A percentile compares a stretch with the other conserved stretches of the same genome.
Evolutionary conservation across 30 jellyfish, hydroid and myxozoan species (phyloP).

Genomic region (Morbakka virulenta): DNA sequence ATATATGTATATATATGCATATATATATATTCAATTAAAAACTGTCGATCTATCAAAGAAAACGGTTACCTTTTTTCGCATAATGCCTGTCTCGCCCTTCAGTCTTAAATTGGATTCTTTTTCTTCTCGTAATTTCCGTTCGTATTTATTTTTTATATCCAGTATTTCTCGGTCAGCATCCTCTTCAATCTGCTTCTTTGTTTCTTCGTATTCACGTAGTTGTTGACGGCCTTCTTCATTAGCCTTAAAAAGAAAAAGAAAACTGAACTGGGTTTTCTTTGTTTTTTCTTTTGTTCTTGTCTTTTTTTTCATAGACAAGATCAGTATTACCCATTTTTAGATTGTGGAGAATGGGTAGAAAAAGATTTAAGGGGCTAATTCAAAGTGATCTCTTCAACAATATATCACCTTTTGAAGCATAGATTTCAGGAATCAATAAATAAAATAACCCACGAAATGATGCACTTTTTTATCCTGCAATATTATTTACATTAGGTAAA

Average conservation of each 20-base stretch:
- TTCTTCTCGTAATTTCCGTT: constrained; percentile 84
- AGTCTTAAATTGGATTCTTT: constrained; percentile 88
- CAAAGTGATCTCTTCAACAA: no score
- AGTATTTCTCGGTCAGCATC: constrained; percentile 97
- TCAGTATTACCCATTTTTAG: no score
- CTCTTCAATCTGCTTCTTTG: constrained; percentile 96
- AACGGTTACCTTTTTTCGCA: constrained; percentile 82
- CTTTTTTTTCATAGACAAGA: no score
- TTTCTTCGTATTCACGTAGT: constrained; percentile 91
- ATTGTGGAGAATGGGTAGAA: no score
- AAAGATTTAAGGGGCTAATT: no score
- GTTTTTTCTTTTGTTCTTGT: no score
- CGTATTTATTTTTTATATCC: constrained; percentile 88
- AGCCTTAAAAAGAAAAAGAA: constrained; percentile 34
- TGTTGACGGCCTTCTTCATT: constrained; percentile 94
- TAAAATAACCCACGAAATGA: no score
- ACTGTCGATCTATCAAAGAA: constrained; percentile 4
- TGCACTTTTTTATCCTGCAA: no score
- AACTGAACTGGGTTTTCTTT: no score
- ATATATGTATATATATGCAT: not conserved
- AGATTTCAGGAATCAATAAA: no score
- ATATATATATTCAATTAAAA: not conserved
- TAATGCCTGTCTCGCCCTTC: constrained; percentile 98
- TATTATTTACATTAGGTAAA: no score
- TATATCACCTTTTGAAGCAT: no score